Evolutionary conservation across 2,113 vertebrate genomes (phyloP), one percentile per base, ranked within the genome.

Genomic region (Protobothrops mucrosquamatus): DNA sequence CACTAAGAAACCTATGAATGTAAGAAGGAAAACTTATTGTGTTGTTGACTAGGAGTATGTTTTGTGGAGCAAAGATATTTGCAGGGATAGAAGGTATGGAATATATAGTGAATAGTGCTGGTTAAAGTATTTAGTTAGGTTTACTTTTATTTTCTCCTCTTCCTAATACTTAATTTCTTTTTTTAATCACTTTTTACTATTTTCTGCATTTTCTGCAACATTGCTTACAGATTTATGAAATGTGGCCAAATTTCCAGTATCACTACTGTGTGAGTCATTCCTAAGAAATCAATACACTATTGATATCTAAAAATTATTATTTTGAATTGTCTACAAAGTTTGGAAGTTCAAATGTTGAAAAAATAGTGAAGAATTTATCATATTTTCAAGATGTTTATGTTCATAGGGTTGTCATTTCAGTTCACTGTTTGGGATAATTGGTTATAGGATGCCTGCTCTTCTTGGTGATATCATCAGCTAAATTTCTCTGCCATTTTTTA

Each of bases 401-500:
- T 56, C 5, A 3, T 43, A 46, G 56, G 61, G 24, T 89, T 89
- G 64, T 43, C 54, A 89, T 89, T 87, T 94, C 90, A 86, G 92
- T 74, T 59, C 20, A 46, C 26, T 51, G 18, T 85, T 92, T 74
- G n/a, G 51, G 59, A 74, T 24, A 56, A 56, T 92, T 88, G 48
- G 24, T 43, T 51, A 14, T 69, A 46, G 23, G n/a, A 48, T 24
- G 18, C 20, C 87, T 43, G 6, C 48, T 85, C 34, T n/a, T n/a
- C 55, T 46, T 85, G 55, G 26, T 43, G 22, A 48, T 88, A 48
- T 81, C 3, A 93, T 93, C 93, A 69, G 11, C 92, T 95, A 93
- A 96, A 96, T 94, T 95, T 85, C 69, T 94, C 95, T 57, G 34
- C 20, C 18, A 88, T 89, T 43, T 57, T 90, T 22, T 87, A 87